Conservation (phyloP, 2,797 vertebrate genomes). For the Vespertilio murinus region DNA sequence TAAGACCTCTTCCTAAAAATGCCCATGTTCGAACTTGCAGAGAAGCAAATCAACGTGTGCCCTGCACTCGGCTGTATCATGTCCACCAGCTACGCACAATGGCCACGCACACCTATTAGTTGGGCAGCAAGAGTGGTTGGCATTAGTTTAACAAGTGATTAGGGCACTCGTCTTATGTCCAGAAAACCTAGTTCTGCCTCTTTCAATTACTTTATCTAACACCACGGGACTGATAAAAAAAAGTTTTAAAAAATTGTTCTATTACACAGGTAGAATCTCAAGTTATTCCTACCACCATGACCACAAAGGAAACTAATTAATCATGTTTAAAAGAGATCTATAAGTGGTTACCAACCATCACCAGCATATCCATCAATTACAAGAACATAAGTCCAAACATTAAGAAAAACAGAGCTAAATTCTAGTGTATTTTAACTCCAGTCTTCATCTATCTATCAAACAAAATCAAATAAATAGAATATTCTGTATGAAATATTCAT, state of each 20-base stretch:
- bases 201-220: background rate
- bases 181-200: background rate
- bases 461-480: background rate
- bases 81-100: background rate
- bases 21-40: background rate
- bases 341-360: constrained; percentile 79
- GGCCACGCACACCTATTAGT: background rate
- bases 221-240: background rate
- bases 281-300: constrained; percentile 63
- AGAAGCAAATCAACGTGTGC: background rate
- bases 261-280: background rate
- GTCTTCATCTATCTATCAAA: background rate
- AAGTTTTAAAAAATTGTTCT: constrained; percentile 42
- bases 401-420: constrained; percentile 78
- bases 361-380: constrained; percentile 55
- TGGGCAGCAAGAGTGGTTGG: background rate
- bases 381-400: constrained; percentile 57
- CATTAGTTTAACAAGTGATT: background rate
- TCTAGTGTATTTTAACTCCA: constrained; percentile 68
- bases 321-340: constrained; percentile 48
- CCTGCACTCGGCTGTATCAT: fast-evolving
- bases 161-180: background rate
- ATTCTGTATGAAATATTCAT: background rate
- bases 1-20: background rate
- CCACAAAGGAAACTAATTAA: constrained; percentile 61